Percentiles rank a stretch among this genome's conserved stretches.
Conservation (phyloP, 2,888 invertebrate genomes). For the Eucriotettix oculatus region DNA sequence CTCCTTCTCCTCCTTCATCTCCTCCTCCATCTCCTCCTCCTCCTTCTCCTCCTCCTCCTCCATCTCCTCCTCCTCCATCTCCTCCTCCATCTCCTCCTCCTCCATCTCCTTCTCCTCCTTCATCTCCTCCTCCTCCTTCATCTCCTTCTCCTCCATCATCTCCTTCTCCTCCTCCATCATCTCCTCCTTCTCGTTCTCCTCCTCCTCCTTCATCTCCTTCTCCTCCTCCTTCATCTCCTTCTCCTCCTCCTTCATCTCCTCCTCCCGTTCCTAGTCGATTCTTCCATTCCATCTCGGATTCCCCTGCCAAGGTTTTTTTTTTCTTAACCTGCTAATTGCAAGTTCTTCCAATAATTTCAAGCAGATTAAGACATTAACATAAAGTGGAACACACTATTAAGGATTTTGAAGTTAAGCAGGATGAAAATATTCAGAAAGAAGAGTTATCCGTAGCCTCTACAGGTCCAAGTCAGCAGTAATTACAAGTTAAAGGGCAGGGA, state of each 20-base stretch:
- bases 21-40: slow-evolving; percentile 1
- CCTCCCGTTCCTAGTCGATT: no score
- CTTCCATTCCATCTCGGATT: slow-evolving; percentile 1
- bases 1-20: neutral
- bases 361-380: no score
- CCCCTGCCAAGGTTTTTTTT: slow-evolving; percentile 4
- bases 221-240: neutral
- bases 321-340: no score
- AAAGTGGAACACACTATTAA: no score
- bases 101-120: slow-evolving; percentile 3
- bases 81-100: slow-evolving; percentile 1
- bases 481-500: no score
- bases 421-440: no score
- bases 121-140: slow-evolving; percentile 4
- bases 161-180: slow-evolving; percentile 1
- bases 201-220: neutral
- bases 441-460: no score
- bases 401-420: no score
- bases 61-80: slow-evolving; percentile 2
- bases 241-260: slow-evolving; percentile 3
- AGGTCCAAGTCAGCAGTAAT: no score
- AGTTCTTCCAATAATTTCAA: no score
- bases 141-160: slow-evolving; percentile 4
- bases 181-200: neutral
- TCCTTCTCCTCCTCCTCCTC: slow-evolving; percentile 2